Base-by-base conservation (phyloP, 2,888 invertebrate species). In the Dryococelus australis region DNA sequence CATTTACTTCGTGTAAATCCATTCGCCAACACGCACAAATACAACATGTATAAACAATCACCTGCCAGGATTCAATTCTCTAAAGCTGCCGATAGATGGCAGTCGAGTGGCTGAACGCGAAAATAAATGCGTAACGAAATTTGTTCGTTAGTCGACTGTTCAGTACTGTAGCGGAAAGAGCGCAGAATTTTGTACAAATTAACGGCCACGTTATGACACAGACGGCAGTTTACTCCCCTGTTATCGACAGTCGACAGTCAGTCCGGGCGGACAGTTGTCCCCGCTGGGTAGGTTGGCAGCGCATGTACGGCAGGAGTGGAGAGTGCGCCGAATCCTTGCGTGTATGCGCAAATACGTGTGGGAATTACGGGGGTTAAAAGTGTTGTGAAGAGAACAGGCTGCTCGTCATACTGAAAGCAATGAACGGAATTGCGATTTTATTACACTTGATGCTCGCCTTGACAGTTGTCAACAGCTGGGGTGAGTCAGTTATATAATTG, bases 391-490 rank as follows among this genome's bases (percentile, higher is more conserved):
- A 16, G n/a, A 24, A 65, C 65, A 65, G n/a, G 65, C 65, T 65
- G n/a, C 65, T 47, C 20, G 65, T n/a, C n/a, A n/a, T 24, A 65
- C 65, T 16, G 65, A 20, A n/a, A 8, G n/a, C n/a, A 65, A 65
- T 65, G 65, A 65, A 20, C 8, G 65, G 65, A 65, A 65, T 65
- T 65, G 20, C n/a, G 65, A 24, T 65, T 24, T 65, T 65, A n/a
- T 65, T 20, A 16, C 65, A 65, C 20, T 65, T 24, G n/a, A 65
- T 65, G 65, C 65, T 65, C 65, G 65, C 65, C 24, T 20, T 65
- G 65, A 65, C 65, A 65, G 65, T 65, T 65, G 65, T 65, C 65
- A 65, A 24, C 65, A 65, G 65, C 65, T 65, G 65, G 65, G 65
- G 65, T 65, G 65, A 65, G 65, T 65, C n/a, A 24, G 4, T n/a